Base-by-base conservation (phyloP, 2,797 vertebrate species). In the Benthosema pterotum region DNA sequence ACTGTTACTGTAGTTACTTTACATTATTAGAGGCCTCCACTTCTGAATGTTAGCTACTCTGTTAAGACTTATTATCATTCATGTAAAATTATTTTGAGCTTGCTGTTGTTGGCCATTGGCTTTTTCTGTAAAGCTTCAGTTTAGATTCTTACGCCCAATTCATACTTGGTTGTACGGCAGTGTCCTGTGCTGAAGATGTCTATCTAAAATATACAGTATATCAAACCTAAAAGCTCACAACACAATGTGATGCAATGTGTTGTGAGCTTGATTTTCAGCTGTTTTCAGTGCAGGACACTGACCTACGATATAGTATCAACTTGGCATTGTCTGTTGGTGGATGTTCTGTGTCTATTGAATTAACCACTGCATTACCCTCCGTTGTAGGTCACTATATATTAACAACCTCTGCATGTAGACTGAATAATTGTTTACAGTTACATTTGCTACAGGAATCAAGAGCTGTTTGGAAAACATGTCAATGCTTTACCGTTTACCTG, bases 121-220 rank as follows among this genome's bases (percentile, higher is more conserved):
- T 79, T 80, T 61, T 57, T 74, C 53, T 75, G 77, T 75, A 87
- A 83, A 79, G 81, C 69, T 87, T 90, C 80, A 82, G 86, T 88
- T 87, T 38, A 80, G 47, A 83, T 71, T 57, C 68, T 69, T 17
- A 54, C 8, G 1, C 32, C 32, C 8, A 9, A 38, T 38, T 38
- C 8, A 38, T 38, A 38, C 32, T 9, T 9, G 11, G 28, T 32
- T 32, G 28, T 32, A 8, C 32, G 5, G 7, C 32, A 38, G 32
- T 38, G 32, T 38, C 32, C 32, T 1, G 32, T 11, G 8, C 7
- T 9, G 32, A 38, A 38, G 7, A 38, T 38, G 11, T 38, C 22
- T 25, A 25, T 25, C 22, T 25, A 25, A 25, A 25, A 25, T 25
- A 25, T 25, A n/a, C n/a, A n/a, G n/a, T n/a, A 25, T 25, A 25